These are phyloP conservation scores for Microplitis mediator DNA, from an alignment of 1,140 invertebrate species.

Conservation along the genomic window DNA sequence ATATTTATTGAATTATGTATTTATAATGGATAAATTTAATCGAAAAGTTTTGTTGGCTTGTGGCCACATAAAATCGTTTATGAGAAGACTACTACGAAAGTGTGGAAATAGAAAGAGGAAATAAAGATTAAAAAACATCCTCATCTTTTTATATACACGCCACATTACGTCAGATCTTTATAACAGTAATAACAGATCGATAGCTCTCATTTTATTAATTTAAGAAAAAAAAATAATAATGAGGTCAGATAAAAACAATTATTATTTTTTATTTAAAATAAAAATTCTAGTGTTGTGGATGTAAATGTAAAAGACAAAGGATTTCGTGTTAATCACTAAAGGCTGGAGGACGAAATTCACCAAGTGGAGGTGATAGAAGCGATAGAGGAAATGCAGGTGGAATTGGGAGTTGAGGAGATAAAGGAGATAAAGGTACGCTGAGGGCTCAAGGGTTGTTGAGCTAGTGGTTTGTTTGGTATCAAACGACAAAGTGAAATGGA, in stretches of 20 bases:
- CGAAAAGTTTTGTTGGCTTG: not conserved
- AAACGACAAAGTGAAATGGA: not conserved
- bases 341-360: not conserved
- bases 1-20: too few relatives aligned
- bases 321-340: not conserved
- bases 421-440: too few relatives aligned
- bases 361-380: too few relatives aligned
- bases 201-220: too few relatives aligned
- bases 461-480: not conserved
- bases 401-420: too few relatives aligned
- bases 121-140: not conserved
- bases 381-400: too few relatives aligned
- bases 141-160: not conserved
- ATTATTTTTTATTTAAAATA: too few relatives aligned
- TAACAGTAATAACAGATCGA: too few relatives aligned
- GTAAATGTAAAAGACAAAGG: not conserved
- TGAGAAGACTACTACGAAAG: not conserved
- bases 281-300: not conserved
- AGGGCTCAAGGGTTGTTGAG: not conserved
- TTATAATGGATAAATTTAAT: not conserved
- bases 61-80: not conserved
- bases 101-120: not conserved
- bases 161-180: too few relatives aligned
- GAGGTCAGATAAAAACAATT: too few relatives aligned
- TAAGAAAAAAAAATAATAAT: too few relatives aligned